A percentile compares a stretch with the other conserved stretches of the same genome.
These are phyloP conservation scores for Heterodera schachtii DNA, from an alignment of 1,140 invertebrate species.

Conservation along the genomic window DNA sequence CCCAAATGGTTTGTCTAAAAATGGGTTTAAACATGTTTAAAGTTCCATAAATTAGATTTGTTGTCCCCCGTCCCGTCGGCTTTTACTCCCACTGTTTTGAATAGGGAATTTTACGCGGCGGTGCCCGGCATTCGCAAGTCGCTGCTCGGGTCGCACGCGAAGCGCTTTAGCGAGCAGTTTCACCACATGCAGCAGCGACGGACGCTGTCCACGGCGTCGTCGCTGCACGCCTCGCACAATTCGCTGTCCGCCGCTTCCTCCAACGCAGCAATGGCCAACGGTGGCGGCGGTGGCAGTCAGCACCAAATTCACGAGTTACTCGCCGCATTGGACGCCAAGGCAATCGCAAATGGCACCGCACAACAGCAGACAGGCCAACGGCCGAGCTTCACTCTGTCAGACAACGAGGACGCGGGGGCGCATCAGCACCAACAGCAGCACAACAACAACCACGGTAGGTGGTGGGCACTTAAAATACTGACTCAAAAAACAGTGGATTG, in stretches of 20 bases:
- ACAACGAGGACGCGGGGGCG: not conserved
- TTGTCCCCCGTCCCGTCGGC: too few relatives aligned
- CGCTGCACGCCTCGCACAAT: slow-evolving; percentile 41
- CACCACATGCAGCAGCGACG: slow-evolving; percentile 63
- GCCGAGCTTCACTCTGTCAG: not conserved
- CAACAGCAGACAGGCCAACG: not conserved
- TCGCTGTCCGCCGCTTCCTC: not conserved
- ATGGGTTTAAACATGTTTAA: too few relatives aligned
- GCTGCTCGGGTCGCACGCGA: slow-evolving; percentile 61
- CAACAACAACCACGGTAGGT: not conserved
- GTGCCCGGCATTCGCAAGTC: slow-evolving; percentile 62
- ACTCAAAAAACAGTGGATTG: too few relatives aligned
- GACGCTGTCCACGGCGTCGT: slow-evolving; percentile 30
- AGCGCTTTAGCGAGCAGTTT: slow-evolving; percentile 61
- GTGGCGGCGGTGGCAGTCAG: not conserved
- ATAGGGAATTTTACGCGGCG: slow-evolving; percentile 64
- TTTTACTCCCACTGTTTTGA: not conserved
- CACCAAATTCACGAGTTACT: not conserved
- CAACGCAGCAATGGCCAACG: not conserved
- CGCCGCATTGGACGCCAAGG: not conserved
- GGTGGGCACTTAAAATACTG: too few relatives aligned
- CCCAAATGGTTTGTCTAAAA: too few relatives aligned
- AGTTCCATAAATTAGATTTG: too few relatives aligned
- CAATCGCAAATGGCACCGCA: not conserved
- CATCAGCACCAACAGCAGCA: not conserved